Conservation (phyloP, 23 tunicate genomes). For the Halocynthia aurantium region DNA sequence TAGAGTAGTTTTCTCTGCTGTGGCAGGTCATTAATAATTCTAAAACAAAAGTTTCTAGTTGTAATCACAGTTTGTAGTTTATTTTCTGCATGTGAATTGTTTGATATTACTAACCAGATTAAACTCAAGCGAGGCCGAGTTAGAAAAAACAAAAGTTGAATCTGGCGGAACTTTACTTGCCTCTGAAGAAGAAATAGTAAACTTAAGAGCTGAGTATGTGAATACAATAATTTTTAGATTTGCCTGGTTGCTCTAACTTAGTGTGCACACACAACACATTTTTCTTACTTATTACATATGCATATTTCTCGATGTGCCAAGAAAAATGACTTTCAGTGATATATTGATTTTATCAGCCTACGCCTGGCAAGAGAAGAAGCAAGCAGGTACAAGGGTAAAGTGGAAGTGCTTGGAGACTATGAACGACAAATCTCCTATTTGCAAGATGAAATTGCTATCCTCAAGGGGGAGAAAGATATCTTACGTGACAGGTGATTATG, state of each 20-base stretch:
- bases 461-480: conserved; percentile 63
- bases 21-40: too few relatives aligned
- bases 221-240: not conserved
- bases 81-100: too few relatives aligned
- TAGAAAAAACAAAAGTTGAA: conserved; percentile 84
- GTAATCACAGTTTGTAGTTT: too few relatives aligned
- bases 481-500: conserved; percentile 51
- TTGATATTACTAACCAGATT: conserved; percentile 44
- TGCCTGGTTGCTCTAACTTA: not conserved
- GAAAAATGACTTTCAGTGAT: not conserved
- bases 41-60: too few relatives aligned
- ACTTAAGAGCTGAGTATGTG: conserved; percentile 80
- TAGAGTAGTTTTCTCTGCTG: too few relatives aligned
- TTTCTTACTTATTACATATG: not conserved
- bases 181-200: conserved; percentile 67
- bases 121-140: conserved; percentile 91
- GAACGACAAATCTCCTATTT: conserved; percentile 70
- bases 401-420: conserved; percentile 74
- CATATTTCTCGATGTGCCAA: not conserved
- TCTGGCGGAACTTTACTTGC: conserved; percentile 88
- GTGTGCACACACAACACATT: not conserved
- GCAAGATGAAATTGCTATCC: conserved; percentile 60
- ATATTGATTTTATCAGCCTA: conserved; percentile 34
- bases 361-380: conserved; percentile 85
- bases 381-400: conserved; percentile 55